phyloP scores from a whole-genome alignment of 1,140 invertebrate species.

The Zophobas atratus region DNA sequence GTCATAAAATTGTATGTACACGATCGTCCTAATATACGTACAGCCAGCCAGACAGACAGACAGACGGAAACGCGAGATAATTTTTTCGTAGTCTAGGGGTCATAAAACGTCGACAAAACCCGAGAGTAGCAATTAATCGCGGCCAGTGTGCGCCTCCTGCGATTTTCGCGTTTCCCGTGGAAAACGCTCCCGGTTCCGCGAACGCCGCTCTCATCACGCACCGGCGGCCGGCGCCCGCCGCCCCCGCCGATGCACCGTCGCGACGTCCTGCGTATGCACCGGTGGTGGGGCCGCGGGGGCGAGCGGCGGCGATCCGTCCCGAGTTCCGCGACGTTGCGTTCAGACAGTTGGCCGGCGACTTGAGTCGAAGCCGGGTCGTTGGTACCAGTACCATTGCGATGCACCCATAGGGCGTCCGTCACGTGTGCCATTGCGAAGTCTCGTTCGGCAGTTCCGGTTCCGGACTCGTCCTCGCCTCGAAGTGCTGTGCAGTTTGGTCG shows the following conservation, averaged over 20 bases:
- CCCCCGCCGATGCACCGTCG: neutral
- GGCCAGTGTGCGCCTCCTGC: too few species aligned
- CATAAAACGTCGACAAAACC: too few species aligned
- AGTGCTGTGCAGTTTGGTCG: neutral
- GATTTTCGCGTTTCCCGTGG: too few species aligned
- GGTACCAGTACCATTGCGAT: conserved; percentile 14
- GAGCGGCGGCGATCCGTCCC: conserved; percentile 36
- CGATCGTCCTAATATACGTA: too few species aligned
- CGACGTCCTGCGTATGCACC: conserved; percentile 34
- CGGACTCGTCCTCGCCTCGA: conserved; percentile 24
- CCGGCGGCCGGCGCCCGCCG: neutral
- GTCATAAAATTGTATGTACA: too few species aligned
- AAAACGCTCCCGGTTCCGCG: too few species aligned
- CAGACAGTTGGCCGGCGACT: conserved; percentile 52
- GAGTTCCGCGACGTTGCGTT: conserved; percentile 34
- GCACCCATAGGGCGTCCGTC: conserved; percentile 19
- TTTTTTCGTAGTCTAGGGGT: too few species aligned
- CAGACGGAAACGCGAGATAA: too few species aligned
- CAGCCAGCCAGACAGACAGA: too few species aligned
- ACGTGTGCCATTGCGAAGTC: conserved; percentile 2
- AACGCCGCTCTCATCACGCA: neutral
- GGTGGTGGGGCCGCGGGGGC: conserved; percentile 50
- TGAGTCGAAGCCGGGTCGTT: conserved; percentile 42
- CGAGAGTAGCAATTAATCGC: too few species aligned
- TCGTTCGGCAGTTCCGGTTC: conserved; percentile 44